Evolutionary conservation across 2,888 invertebrate genomes (phyloP).

Genomic region (Acronicta leporina): DNA sequence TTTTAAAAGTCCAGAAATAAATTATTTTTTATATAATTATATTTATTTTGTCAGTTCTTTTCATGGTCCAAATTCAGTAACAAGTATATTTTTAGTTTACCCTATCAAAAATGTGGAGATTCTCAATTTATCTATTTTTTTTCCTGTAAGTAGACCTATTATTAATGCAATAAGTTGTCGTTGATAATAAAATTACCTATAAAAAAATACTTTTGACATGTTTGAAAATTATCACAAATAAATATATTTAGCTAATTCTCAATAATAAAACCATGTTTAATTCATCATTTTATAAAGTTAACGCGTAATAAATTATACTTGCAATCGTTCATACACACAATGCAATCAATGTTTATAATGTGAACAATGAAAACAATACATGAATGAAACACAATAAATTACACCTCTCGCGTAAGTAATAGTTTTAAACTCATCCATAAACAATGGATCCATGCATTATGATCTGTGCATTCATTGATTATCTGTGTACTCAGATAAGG

Average conservation of each 20-base stretch:
- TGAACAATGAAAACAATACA: conserved; percentile 59
- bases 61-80: neutral
- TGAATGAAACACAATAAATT: conserved; percentile 56
- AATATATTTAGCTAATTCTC: too few relatives aligned
- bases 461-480: conserved; percentile 63
- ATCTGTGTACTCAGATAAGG: conserved; percentile 64
- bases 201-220: too few relatives aligned
- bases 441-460: conserved; percentile 64
- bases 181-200: too few relatives aligned
- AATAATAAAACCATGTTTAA: conserved; percentile 5
- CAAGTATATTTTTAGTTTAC: too few relatives aligned
- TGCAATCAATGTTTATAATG: conserved; percentile 41
- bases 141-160: too few relatives aligned
- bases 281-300: conserved; percentile 25
- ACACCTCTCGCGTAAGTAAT: conserved; percentile 62
- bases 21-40: neutral
- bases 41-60: too few relatives aligned
- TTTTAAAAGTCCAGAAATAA: too few relatives aligned
- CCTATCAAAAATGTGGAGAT: too few relatives aligned
- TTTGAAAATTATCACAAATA: too few relatives aligned
- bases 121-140: too few relatives aligned
- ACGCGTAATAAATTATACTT: conserved; percentile 33
- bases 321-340: conserved; percentile 30
- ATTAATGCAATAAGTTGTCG: too few relatives aligned
- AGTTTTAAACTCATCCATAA: conserved; percentile 56